These are phyloP conservation scores for Ephydatia muelleri DNA, from an alignment of 37 sponge, comb jelly and placozoan genomes.

Conservation along the genomic window DNA sequence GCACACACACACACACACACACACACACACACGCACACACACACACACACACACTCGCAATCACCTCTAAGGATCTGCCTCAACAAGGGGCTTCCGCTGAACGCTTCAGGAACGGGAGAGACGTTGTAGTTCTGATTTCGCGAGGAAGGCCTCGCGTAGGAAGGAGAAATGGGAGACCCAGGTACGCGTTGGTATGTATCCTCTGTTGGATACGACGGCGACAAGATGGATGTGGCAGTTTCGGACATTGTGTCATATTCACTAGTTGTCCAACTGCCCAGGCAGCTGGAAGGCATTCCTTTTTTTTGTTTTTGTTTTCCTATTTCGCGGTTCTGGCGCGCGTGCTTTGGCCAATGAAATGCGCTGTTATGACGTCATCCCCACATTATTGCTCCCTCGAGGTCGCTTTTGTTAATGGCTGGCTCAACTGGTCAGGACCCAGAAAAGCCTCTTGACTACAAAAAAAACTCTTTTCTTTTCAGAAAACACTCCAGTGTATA, in stretches of 20 bases:
- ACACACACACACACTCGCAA: neutral
- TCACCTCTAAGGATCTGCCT: constrained; percentile 24
- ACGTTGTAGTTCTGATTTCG: neutral
- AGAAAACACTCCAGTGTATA: constrained; percentile 58
- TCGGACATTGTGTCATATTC: neutral
- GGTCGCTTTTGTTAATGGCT: too few species aligned
- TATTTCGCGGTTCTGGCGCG: too few species aligned
- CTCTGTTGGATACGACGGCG: neutral
- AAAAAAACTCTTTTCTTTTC: too few species aligned
- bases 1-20: neutral
- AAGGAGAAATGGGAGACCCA: constrained; percentile 39
- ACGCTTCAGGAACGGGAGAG: neutral
- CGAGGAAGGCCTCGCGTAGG: neutral
- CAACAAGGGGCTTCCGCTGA: constrained; percentile 45
- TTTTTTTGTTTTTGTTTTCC: too few species aligned
- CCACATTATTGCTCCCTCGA: too few species aligned
- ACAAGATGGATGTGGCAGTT: neutral
- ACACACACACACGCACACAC: constrained; percentile 20
- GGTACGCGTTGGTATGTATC: constrained; percentile 41
- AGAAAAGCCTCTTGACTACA: too few species aligned
- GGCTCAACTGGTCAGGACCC: too few species aligned
- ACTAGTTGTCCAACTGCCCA: neutral
- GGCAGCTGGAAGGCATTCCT: neutral
- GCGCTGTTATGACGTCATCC: too few species aligned
- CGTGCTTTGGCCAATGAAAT: too few species aligned